Evolutionary conservation across 2,888 invertebrate genomes (phyloP).

Genomic region (Calephelis perditalis): DNA sequence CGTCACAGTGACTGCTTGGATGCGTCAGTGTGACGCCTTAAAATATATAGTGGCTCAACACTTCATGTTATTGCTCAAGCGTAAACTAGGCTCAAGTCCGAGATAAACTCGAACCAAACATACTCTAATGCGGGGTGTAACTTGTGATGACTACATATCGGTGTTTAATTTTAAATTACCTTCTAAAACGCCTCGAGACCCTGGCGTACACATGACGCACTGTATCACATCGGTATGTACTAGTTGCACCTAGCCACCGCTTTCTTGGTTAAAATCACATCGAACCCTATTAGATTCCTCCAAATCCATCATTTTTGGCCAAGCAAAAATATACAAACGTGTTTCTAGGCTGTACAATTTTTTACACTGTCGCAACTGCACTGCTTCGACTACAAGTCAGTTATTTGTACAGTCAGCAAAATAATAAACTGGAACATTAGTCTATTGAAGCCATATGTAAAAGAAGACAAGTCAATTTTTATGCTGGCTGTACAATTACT

Average conservation of each 20-base stretch:
- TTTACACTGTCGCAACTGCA: slow-evolving; percentile 56
- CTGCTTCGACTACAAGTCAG: slow-evolving; percentile 22
- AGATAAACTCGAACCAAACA: slow-evolving; percentile 36
- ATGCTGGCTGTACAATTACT: slow-evolving; percentile 5
- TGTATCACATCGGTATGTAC: slow-evolving; percentile 29
- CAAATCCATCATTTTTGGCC: slow-evolving; percentile 47
- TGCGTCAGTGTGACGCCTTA: no score
- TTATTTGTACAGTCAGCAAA: not conserved
- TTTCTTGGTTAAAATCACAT: slow-evolving; percentile 34
- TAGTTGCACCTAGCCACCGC: slow-evolving; percentile 19
- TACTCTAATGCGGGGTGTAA: slow-evolving; percentile 58
- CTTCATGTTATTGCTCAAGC: no score
- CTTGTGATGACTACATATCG: slow-evolving; percentile 68
- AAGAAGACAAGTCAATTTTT: not conserved
- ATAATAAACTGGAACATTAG: no score
- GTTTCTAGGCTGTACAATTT: slow-evolving; percentile 68
- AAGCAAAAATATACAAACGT: slow-evolving; percentile 75
- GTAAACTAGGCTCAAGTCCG: not conserved
- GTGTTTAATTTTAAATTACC: slow-evolving; percentile 62
- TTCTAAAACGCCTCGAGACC: slow-evolving; percentile 41
- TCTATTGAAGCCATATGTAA: no score
- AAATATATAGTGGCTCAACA: no score
- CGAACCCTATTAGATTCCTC: slow-evolving; percentile 53
- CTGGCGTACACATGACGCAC: slow-evolving; percentile 27
- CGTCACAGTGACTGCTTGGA: no score